These are phyloP conservation scores for Desmophyllum pertusum DNA, from an alignment of 92 coral and sea anemone species.

Conservation along the genomic window DNA sequence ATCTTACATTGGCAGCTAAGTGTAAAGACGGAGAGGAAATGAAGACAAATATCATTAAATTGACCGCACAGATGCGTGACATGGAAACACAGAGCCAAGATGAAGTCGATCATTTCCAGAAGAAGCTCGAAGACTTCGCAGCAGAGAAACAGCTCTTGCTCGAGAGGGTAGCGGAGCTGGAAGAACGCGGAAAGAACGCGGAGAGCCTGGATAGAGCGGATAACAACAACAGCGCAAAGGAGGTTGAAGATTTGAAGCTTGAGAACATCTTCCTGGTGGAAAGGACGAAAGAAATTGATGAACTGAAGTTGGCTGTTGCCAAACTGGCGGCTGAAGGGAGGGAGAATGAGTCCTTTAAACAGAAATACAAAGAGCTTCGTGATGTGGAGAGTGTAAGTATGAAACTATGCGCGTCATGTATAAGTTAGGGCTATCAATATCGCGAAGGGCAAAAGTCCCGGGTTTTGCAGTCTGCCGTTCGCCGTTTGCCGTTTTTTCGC, in stretches of 20 bases:
- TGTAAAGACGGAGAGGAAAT: conserved; percentile 69
- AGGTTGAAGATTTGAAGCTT: conserved; percentile 58
- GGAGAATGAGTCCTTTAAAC: conserved; percentile 64
- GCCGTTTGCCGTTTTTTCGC: no score
- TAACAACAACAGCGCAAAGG: conserved; percentile 45
- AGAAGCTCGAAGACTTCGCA: conserved; percentile 48
- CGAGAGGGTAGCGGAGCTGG: conserved; percentile 61
- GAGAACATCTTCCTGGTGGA: conserved; percentile 70
- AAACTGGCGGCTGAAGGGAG: conserved; percentile 61
- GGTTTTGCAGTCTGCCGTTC: no score
- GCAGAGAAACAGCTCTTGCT: conserved; percentile 72
- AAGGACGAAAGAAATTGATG: conserved; percentile 69
- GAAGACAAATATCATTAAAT: conserved; percentile 70
- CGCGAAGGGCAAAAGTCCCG: no score
- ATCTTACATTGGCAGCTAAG: conserved; percentile 49
- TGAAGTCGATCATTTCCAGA: conserved; percentile 56
- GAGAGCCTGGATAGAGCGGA: conserved; percentile 16
- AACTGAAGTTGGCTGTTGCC: conserved; percentile 52
- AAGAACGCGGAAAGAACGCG: conserved; percentile 26
- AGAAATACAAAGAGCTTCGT: conserved; percentile 56
- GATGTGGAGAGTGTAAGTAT: conserved; percentile 74
- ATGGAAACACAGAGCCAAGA: conserved; percentile 58
- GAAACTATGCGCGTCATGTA: neutral
- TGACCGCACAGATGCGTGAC: conserved; percentile 78
- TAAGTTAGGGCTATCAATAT: no score